Percentiles rank a stretch among this genome's conserved stretches.
These are phyloP conservation scores for Megalurothrips usitatus DNA, from an alignment of 2,888 invertebrate genomes.

Conservation along the genomic window DNA sequence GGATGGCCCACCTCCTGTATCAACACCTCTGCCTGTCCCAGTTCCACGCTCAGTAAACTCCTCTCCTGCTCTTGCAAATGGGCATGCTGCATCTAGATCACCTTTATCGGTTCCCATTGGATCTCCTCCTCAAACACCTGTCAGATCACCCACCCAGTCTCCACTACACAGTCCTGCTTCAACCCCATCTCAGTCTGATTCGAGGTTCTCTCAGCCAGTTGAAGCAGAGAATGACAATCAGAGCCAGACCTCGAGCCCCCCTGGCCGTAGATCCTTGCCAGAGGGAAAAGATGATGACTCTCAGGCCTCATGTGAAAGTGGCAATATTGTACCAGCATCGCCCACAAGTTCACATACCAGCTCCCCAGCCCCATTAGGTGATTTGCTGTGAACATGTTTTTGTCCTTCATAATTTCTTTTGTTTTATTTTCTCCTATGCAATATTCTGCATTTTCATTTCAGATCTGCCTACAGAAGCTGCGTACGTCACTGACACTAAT, in stretches of 20 bases:
- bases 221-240: not conserved
- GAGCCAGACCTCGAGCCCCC: not conserved
- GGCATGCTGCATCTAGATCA: not conserved
- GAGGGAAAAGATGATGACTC: conserved; percentile 79
- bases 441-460: conserved; percentile 36
- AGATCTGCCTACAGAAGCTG: conserved; percentile 42
- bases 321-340: not conserved
- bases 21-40: not conserved
- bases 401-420: not conserved
- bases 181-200: not conserved
- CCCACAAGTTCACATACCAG: not conserved
- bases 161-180: not conserved
- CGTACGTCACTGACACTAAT: conserved; percentile 59
- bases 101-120: not conserved
- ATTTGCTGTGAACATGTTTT: not conserved
- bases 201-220: not conserved
- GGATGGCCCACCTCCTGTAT: not conserved
- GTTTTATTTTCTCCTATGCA: conserved; percentile 28
- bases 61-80: not conserved
- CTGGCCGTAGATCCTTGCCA: conserved; percentile 46
- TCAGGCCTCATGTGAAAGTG: not conserved
- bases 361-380: conserved; percentile 1
- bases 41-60: not conserved
- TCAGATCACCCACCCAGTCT: not conserved
- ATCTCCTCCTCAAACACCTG: not conserved